phyloP scores from a whole-genome alignment of 2,797 vertebrate species.

The Chelon labrosus region DNA sequence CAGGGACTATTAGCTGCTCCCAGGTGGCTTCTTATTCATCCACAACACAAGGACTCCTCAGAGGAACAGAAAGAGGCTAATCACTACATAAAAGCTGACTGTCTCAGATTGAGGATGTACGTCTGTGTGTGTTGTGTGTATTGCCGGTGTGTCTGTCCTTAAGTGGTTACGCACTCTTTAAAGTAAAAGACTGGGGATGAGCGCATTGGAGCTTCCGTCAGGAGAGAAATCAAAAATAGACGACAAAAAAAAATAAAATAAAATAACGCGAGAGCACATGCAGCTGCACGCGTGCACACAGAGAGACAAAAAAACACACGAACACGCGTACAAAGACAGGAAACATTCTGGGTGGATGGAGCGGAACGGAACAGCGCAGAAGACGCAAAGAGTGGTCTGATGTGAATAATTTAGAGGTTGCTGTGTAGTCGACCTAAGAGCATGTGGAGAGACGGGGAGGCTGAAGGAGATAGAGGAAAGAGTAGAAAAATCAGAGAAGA shows the following conservation, averaged over 20 bases:
- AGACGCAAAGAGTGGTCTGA: constrained; percentile 78
- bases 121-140: constrained; percentile 22
- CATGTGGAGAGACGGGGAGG: constrained; percentile 45
- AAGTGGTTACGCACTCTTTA: constrained; percentile 28
- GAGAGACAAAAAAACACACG: constrained; percentile 2
- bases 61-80: constrained; percentile 75
- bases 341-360: constrained; percentile 72
- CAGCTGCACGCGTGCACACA: constrained; percentile 5
- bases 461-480: constrained; percentile 20
- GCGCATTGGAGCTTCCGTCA: constrained; percentile 33
- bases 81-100: constrained; percentile 70
- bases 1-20: constrained; percentile 79
- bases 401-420: constrained; percentile 81
- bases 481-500: constrained; percentile 11
- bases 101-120: constrained; percentile 56
- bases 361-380: constrained; percentile 64
- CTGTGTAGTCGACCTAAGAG: constrained; percentile 74
- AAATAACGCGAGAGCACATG: constrained; percentile 1
- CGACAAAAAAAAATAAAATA: constrained; percentile 23
- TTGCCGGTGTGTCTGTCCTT: not conserved
- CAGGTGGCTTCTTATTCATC: constrained; percentile 79
- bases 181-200: constrained; percentile 25
- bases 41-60: constrained; percentile 77
- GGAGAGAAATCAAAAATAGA: constrained; percentile 57
- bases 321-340: constrained; percentile 41